These are phyloP conservation scores for Apteryx mantelli DNA, from an alignment of 2,113 vertebrate genomes.

Conservation along the genomic window DNA sequence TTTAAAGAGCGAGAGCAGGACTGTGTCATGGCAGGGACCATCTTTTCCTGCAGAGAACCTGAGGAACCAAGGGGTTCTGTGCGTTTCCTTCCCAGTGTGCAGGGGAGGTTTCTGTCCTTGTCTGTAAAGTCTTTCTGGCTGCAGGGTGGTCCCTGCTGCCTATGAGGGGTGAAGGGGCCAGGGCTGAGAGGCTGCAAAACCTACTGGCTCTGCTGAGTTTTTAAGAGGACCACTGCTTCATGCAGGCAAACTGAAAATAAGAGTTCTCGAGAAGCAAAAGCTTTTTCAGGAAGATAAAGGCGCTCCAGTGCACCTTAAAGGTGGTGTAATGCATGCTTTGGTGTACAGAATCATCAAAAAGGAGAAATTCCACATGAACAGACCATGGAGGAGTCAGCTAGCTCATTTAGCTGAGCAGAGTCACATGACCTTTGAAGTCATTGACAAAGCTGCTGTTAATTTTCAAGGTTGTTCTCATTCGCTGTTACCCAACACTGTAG, in stretches of 20 bases:
- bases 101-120: neutral
- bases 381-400: neutral
- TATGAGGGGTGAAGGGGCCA: neutral
- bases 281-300: neutral
- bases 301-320: neutral
- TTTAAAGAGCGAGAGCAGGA: neutral
- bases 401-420: neutral
- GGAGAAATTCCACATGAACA: neutral
- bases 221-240: neutral
- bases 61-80: neutral
- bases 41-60: neutral
- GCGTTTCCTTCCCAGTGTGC: neutral
- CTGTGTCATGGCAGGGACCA: neutral
- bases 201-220: neutral
- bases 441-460: neutral
- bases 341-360: neutral
- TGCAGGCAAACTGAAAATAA: neutral
- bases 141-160: neutral
- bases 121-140: neutral
- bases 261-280: neutral
- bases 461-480: neutral
- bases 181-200: neutral
- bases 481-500: neutral
- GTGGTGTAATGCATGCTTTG: neutral
- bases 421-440: neutral